Conservation (phyloP, 2,113 vertebrate genomes). For the Pogona vitticeps region DNA sequence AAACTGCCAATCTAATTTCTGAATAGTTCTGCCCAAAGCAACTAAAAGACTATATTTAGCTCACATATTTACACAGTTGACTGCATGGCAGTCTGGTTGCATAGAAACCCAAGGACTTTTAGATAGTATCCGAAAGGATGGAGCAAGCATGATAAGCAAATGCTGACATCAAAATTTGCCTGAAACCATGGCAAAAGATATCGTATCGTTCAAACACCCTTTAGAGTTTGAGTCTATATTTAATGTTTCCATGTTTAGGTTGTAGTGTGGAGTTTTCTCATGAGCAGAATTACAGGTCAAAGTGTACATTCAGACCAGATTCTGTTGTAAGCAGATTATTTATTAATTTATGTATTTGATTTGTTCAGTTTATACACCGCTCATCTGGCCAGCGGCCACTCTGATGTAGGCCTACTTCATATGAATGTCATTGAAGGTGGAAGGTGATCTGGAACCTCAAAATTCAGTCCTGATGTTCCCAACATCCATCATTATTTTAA, state of each 20-base stretch:
- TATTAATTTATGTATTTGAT: too few species aligned
- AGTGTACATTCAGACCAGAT: too few species aligned
- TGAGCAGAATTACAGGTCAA: not conserved
- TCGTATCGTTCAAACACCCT: not conserved
- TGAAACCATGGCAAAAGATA: too few species aligned
- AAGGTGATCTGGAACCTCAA: not conserved
- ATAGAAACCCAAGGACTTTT: not conserved
- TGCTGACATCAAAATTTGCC: not conserved
- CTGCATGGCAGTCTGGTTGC: not conserved
- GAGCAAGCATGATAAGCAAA: not conserved
- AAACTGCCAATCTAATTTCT: not conserved
- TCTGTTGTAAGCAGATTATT: too few species aligned
- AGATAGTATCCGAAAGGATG: not conserved
- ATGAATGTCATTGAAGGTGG: slow-evolving; percentile 1
- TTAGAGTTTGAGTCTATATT: not conserved
- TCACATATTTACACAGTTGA: not conserved
- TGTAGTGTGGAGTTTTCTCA: too few species aligned
- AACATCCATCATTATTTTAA: not conserved
- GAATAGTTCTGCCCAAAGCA: not conserved
- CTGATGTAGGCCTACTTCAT: not conserved
- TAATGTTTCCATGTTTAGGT: not conserved
- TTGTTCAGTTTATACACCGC: too few species aligned
- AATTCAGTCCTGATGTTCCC: not conserved
- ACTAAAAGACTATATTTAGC: not conserved
- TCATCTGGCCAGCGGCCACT: too few species aligned